These are phyloP conservation scores for Cydia amplana DNA, from an alignment of 1,140 invertebrate genomes.

Conservation along the genomic window DNA sequence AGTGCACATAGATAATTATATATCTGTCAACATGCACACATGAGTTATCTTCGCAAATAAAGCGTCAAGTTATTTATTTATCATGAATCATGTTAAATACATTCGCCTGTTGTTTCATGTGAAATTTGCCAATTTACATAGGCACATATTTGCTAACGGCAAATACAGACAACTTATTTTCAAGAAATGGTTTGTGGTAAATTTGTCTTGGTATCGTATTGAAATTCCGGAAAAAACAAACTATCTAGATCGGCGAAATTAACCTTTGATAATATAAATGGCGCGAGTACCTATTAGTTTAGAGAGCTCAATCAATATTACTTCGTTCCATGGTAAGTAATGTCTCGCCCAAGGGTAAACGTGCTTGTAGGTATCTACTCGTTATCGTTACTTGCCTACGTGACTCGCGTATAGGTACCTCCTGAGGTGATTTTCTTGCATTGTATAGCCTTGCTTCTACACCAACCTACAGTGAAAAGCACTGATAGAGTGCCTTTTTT, in stretches of 20 bases:
- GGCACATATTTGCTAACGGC: background rate
- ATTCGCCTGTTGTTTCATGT: background rate
- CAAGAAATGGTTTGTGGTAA: background rate
- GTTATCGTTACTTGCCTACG: background rate
- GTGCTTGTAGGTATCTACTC: background rate
- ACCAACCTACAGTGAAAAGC: too few species aligned
- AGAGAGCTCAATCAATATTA: background rate
- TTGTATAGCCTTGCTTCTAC: background rate
- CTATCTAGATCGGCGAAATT: background rate
- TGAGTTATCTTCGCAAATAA: background rate
- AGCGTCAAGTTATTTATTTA: background rate
- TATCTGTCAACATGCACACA: background rate
- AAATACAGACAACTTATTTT: background rate
- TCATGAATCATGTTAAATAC: background rate
- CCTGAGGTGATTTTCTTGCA: slow-evolving; percentile 11
- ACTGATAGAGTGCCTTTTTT: too few species aligned
- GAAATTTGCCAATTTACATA: slow-evolving; percentile 11
- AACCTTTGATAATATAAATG: background rate
- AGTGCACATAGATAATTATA: too few species aligned
- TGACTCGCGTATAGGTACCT: background rate
- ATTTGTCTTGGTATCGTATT: background rate
- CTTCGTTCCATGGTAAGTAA: background rate
- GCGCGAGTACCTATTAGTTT: background rate
- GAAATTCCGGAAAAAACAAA: background rate
- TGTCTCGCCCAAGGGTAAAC: slow-evolving; percentile 6